These are phyloP conservation scores for Scleropages formosus DNA, from an alignment of 2,797 vertebrate species.

Conservation along the genomic window DNA sequence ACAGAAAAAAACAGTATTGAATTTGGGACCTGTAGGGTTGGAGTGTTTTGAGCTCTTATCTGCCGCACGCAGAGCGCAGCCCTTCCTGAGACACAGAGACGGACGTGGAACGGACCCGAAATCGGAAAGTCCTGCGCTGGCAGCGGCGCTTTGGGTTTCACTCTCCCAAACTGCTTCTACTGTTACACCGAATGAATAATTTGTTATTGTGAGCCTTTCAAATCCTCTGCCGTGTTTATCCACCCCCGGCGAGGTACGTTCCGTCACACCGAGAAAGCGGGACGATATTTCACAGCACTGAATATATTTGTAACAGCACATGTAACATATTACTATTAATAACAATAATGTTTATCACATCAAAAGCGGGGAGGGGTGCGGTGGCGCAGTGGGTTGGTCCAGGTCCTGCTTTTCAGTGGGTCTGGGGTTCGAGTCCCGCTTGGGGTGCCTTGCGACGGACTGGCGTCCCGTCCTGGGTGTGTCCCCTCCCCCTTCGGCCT, in stretches of 20 bases:
- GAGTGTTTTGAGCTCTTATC: slow-evolving; percentile 23
- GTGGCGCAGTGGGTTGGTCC: no score
- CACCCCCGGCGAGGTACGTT: neutral
- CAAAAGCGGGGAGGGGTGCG: no score
- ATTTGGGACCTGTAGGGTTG: neutral
- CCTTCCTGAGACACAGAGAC: slow-evolving; percentile 2
- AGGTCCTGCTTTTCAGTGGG: no score
- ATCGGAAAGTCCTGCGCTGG: neutral
- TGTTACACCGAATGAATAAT: neutral
- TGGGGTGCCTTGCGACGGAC: no score
- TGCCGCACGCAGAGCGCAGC: neutral
- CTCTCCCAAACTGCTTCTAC: slow-evolving; percentile 11
- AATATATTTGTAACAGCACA: no score
- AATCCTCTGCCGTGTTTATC: neutral
- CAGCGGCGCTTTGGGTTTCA: slow-evolving; percentile 9
- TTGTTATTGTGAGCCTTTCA: neutral
- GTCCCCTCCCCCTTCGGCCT: no score
- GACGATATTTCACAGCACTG: neutral
- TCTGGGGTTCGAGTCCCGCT: no score
- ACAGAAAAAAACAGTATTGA: neutral
- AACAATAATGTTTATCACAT: no score
- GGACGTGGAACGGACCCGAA: neutral
- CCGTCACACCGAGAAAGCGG: neutral
- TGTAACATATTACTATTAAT: no score
- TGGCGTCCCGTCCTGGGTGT: no score